Evolutionary conservation across 2,113 vertebrate species (phyloP).

Genomic region (Crocuta crocuta): DNA sequence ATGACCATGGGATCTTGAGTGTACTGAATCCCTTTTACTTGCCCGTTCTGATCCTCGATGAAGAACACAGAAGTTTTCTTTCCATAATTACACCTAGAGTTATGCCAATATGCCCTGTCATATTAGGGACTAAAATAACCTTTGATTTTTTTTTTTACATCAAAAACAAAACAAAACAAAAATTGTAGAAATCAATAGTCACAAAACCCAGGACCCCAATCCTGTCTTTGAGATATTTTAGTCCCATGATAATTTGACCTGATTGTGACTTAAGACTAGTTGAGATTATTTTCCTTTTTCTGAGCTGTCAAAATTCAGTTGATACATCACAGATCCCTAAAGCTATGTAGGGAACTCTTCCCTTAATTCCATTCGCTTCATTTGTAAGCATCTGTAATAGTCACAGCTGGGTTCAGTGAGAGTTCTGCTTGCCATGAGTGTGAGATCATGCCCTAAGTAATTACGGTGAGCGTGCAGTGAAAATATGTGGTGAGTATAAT

Average conservation of each 20-base stretch:
- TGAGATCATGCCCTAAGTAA: constrained; percentile 82
- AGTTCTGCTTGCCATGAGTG: constrained; percentile 76
- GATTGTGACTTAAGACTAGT: constrained; percentile 25
- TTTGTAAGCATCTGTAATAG: constrained; percentile 72
- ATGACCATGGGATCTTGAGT: background rate
- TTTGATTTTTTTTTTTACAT: background rate
- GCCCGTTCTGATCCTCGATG: background rate
- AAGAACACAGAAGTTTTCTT: background rate
- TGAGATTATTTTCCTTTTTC: constrained; percentile 64
- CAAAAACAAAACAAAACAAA: background rate
- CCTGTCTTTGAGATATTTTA: constrained; percentile 13
- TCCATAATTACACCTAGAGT: background rate
- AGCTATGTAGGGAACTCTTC: constrained; percentile 76
- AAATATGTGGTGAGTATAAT: constrained; percentile 80
- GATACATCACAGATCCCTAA: constrained; percentile 78
- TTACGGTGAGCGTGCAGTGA: constrained; percentile 72
- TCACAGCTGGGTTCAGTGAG: constrained; percentile 78
- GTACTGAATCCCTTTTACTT: constrained; percentile 1
- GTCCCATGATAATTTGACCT: constrained; percentile 50
- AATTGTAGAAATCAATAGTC: background rate
- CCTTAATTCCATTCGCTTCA: constrained; percentile 62
- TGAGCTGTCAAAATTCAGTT: constrained; percentile 72
- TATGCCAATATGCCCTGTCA: background rate
- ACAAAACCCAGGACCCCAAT: background rate
- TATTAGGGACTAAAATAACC: background rate